Conservation (phyloP, 2,113 vertebrate species). For the Protobothrops flavoviridis region DNA sequence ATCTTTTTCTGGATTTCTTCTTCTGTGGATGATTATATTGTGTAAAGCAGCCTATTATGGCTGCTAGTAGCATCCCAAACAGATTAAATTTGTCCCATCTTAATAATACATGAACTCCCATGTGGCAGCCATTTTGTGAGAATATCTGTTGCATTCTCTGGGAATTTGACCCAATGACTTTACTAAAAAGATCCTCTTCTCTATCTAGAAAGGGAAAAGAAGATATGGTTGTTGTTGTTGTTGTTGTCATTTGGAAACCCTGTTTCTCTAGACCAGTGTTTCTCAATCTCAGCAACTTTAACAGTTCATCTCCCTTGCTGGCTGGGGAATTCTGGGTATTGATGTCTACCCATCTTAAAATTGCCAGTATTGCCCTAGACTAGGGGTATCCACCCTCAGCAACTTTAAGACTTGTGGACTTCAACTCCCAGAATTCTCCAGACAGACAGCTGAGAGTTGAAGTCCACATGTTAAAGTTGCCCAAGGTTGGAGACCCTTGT, state of each 20-base stretch:
- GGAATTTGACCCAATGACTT: neutral
- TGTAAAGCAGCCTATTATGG: too few relatives aligned
- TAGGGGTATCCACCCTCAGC: neutral
- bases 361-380: neutral
- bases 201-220: neutral
- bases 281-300: neutral
- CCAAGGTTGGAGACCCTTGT: neutral
- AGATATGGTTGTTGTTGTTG: neutral
- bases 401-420: neutral
- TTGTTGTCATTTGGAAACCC: neutral
- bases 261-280: neutral
- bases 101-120: neutral
- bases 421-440: neutral
- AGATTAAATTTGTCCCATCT: neutral
- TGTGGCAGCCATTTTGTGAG: neutral
- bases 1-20: too few relatives aligned
- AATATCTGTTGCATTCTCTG: neutral
- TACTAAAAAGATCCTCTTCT: neutral
- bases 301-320: too few relatives aligned
- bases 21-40: too few relatives aligned
- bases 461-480: neutral
- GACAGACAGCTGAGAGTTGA: neutral
- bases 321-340: too few relatives aligned
- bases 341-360: neutral
- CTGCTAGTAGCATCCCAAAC: too few relatives aligned